Conservation (phyloP, 1,140 invertebrate genomes). For the Drosophila pandora region DNA sequence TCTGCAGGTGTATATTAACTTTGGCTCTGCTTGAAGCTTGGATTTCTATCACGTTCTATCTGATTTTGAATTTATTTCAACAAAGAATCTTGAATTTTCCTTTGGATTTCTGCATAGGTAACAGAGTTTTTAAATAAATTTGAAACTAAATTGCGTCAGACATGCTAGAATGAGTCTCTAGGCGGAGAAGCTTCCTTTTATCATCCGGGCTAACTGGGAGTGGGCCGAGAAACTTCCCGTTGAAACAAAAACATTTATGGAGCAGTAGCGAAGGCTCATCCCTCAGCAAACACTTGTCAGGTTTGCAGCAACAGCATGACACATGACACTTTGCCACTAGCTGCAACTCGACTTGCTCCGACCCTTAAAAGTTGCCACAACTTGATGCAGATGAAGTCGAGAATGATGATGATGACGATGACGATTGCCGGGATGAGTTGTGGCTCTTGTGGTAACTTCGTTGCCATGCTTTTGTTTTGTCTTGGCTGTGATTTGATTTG, state of each 20-base stretch:
- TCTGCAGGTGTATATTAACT: too few species aligned
- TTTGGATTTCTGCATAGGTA: constrained; percentile 16
- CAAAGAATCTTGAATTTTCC: neutral
- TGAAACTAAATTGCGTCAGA: constrained; percentile 28
- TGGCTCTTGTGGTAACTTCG: constrained; percentile 30
- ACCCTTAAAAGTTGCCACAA: constrained; percentile 57
- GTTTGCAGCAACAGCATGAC: constrained; percentile 37
- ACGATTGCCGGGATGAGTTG: constrained; percentile 27
- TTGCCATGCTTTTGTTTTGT: constrained; percentile 44
- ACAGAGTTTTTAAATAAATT: constrained; percentile 39
- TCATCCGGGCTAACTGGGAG: neutral
- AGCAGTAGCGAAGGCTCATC: constrained; percentile 18
- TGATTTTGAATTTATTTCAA: too few species aligned
- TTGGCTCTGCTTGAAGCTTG: too few species aligned
- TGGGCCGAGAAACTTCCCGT: constrained; percentile 23
- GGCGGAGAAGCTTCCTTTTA: constrained; percentile 13
- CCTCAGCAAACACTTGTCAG: constrained; percentile 36
- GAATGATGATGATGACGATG: constrained; percentile 34
- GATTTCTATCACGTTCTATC: too few species aligned
- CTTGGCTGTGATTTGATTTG: constrained; percentile 62
- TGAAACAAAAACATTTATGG: constrained; percentile 34
- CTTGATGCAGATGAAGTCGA: constrained; percentile 53
- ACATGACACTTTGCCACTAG: constrained; percentile 47
- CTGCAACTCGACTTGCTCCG: constrained; percentile 23
- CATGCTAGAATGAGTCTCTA: constrained; percentile 16